Conservation (phyloP, 92 coral and sea anemone species). For the Siderastrea radians region DNA sequence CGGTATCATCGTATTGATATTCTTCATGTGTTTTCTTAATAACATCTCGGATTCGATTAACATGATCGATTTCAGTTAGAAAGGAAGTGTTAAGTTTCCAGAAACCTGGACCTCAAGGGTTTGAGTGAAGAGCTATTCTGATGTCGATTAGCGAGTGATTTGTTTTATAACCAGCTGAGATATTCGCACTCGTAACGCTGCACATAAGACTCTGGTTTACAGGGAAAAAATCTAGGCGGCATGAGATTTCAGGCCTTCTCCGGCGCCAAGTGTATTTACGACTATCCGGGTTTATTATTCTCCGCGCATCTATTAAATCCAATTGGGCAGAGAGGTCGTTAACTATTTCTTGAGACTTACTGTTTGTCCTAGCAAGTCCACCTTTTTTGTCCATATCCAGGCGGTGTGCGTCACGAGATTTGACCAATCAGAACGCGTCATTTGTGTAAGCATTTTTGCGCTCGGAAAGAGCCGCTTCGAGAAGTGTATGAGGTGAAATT, state of each 20-base stretch:
- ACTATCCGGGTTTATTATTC: too few species aligned
- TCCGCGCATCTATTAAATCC: too few species aligned
- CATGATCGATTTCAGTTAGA: not conserved
- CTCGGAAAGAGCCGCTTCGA: too few species aligned
- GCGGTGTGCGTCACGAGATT: too few species aligned
- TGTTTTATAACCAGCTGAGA: slow-evolving; percentile 1
- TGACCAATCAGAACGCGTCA: too few species aligned
- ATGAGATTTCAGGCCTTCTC: not conserved
- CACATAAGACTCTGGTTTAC: slow-evolving; percentile 5
- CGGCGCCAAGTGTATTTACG: too few species aligned
- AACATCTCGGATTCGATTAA: not conserved
- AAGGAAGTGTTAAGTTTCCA: not conserved
- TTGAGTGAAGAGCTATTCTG: not conserved
- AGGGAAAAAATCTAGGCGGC: slow-evolving; percentile 8
- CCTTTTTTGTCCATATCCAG: not conserved
- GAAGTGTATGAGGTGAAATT: too few species aligned
- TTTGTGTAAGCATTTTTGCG: too few species aligned
- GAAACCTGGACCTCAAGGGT: not conserved
- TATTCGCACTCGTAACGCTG: not conserved
- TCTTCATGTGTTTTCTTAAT: slow-evolving; percentile 17
- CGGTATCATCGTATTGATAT: not conserved
- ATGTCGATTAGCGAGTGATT: not conserved
- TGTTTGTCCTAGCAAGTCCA: not conserved
- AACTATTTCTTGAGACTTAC: not conserved
- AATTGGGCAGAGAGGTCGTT: too few species aligned